phyloP scores from a whole-genome alignment of 1,140 invertebrate species.

The Diachasma alloeum region DNA sequence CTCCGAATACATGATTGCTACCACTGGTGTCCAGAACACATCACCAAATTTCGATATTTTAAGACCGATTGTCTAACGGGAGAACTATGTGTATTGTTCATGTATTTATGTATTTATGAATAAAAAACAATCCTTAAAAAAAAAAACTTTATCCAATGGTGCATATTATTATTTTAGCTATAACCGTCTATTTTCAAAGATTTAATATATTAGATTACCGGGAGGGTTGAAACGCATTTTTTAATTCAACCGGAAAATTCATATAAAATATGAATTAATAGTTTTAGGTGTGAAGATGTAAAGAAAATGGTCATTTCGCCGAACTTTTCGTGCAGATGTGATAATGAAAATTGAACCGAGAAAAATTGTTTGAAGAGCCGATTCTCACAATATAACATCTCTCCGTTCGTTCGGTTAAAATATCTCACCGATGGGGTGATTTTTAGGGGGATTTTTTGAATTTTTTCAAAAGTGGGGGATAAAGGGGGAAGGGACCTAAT shows the following conservation, averaged over 20 bases:
- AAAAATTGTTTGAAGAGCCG: conserved; percentile 33
- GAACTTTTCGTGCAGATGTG: conserved; percentile 23
- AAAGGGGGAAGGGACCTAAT: neutral
- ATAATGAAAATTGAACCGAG: conserved; percentile 7
- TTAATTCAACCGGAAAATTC: no score
- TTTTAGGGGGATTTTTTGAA: conserved; percentile 32
- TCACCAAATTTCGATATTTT: conserved; percentile 50
- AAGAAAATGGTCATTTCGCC: no score
- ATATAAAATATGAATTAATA: no score
- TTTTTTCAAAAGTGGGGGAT: conserved; percentile 20
- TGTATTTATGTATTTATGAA: neutral
- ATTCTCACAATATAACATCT: conserved; percentile 24
- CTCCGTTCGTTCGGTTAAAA: conserved; percentile 10
- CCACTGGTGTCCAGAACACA: conserved; percentile 50
- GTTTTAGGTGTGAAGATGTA: no score
- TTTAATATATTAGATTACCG: no score
- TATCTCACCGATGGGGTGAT: conserved; percentile 34
- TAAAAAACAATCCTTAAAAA: neutral
- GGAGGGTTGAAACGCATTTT: no score
- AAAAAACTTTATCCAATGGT: neutral
- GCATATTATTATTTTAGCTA: no score
- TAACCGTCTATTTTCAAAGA: no score
- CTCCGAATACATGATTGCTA: conserved; percentile 75
- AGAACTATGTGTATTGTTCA: neutral
- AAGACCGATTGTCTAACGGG: conserved; percentile 26